Conservation (phyloP, 1,140 invertebrate genomes). For the Tenebrio molitor region DNA sequence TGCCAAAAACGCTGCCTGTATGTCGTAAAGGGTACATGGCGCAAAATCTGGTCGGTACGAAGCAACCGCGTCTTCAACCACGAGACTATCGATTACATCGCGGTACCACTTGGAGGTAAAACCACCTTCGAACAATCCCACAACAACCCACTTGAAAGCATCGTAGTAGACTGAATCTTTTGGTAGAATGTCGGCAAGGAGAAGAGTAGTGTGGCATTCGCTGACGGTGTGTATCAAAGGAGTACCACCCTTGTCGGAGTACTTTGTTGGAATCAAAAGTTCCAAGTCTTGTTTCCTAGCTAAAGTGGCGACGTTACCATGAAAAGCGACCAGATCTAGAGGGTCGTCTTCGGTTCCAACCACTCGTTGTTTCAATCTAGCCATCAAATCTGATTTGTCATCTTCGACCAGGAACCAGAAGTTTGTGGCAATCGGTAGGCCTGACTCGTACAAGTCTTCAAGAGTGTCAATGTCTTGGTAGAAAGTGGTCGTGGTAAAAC, state of each 20-base stretch:
- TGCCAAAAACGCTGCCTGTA: no score
- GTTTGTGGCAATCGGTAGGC: constrained; percentile 16
- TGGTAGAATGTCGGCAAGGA: constrained; percentile 35
- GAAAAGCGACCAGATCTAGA: constrained; percentile 1
- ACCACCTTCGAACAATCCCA: constrained; percentile 24
- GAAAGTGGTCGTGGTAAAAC: constrained; percentile 7
- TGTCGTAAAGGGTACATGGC: no score
- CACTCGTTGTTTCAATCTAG: constrained; percentile 17
- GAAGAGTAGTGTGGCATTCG: constrained; percentile 33
- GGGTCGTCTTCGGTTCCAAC: not conserved
- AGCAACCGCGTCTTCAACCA: no score
- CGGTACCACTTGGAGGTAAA: constrained; percentile 20
- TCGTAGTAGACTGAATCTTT: constrained; percentile 34
- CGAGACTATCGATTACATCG: not conserved
- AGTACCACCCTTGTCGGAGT: not conserved
- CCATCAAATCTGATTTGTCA: constrained; percentile 33
- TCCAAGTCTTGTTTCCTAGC: constrained; percentile 29
- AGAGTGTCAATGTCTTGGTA: constrained; percentile 51
- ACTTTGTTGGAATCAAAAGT: not conserved
- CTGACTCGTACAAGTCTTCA: constrained; percentile 39
- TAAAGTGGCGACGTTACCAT: constrained; percentile 5
- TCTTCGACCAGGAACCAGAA: constrained; percentile 30
- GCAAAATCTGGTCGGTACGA: no score
- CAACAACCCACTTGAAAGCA: constrained; percentile 23
- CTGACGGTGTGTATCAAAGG: constrained; percentile 42